phyloP scores from a whole-genome alignment of 2,888 invertebrate species.

The Microctonus hyperodae region DNA sequence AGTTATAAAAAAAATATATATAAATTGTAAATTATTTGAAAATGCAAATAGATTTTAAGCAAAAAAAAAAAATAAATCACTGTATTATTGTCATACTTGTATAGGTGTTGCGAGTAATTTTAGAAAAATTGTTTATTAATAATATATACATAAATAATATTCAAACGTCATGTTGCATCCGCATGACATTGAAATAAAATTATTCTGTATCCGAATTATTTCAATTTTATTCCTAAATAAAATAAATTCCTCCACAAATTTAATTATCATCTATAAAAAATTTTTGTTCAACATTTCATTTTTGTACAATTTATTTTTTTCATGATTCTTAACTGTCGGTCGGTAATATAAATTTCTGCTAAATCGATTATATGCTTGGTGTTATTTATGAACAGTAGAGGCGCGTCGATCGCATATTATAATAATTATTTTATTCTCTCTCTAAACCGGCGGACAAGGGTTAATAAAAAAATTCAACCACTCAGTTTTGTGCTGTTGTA shows the following conservation, averaged over 20 bases:
- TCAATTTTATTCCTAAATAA: background rate
- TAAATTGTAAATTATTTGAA: slow-evolving; percentile 45
- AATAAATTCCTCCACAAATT: background rate
- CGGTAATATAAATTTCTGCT: background rate
- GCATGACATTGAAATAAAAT: slow-evolving; percentile 52
- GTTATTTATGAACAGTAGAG: no score
- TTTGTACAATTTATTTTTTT: no score
- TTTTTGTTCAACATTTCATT: no score
- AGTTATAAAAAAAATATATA: background rate
- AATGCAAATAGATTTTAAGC: slow-evolving; percentile 31
- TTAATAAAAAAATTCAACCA: no score
- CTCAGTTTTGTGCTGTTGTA: no score
- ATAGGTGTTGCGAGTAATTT: slow-evolving; percentile 56
- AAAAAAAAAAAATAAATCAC: slow-evolving; percentile 37
- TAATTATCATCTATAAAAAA: background rate
- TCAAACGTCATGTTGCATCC: slow-evolving; percentile 50
- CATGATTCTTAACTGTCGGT: no score
- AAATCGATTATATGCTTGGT: background rate
- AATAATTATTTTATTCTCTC: no score
- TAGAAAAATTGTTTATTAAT: slow-evolving; percentile 43
- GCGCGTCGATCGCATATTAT: no score
- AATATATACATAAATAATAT: slow-evolving; percentile 43
- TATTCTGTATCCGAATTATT: slow-evolving; percentile 42
- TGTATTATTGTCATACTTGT: slow-evolving; percentile 56
- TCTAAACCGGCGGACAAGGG: no score